Conservation (phyloP, 2,113 vertebrate genomes). For the Hemiprocne comata region DNA sequence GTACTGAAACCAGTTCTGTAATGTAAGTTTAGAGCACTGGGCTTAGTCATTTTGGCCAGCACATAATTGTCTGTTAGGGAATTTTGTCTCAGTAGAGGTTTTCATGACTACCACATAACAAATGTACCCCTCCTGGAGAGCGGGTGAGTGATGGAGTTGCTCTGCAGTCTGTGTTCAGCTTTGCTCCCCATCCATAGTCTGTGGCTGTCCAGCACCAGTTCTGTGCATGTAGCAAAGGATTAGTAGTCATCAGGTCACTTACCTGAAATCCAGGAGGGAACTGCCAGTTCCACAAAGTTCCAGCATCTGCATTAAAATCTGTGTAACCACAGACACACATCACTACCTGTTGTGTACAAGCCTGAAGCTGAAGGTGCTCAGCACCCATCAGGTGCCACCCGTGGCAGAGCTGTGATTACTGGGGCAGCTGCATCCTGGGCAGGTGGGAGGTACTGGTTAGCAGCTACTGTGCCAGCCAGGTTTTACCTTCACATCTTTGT, state of each 20-base stretch:
- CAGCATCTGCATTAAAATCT: neutral
- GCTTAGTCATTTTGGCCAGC: neutral
- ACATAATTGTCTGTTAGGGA: neutral
- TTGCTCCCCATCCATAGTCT: neutral
- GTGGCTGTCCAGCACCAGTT: neutral
- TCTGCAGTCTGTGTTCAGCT: neutral
- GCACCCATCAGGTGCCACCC: no score
- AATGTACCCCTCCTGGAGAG: no score
- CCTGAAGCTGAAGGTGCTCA: neutral
- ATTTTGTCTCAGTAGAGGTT: neutral
- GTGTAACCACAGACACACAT: fast-evolving
- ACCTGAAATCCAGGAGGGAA: neutral
- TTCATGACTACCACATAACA: neutral
- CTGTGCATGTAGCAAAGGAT: neutral
- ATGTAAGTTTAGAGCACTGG: neutral
- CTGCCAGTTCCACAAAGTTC: neutral
- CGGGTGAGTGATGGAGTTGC: neutral
- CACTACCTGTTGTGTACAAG: neutral
- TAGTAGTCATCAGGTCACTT: neutral
- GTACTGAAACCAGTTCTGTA: neutral
- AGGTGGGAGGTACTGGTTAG: neutral
- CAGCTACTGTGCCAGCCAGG: neutral
- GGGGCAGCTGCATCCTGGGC: neutral
- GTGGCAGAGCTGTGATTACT: no score
- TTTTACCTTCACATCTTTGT: neutral